A percentile compares a stretch with the other conserved stretches of the same genome.
Conservation (phyloP, 1,140 invertebrate species). For the Thereuonema tuberculata region DNA sequence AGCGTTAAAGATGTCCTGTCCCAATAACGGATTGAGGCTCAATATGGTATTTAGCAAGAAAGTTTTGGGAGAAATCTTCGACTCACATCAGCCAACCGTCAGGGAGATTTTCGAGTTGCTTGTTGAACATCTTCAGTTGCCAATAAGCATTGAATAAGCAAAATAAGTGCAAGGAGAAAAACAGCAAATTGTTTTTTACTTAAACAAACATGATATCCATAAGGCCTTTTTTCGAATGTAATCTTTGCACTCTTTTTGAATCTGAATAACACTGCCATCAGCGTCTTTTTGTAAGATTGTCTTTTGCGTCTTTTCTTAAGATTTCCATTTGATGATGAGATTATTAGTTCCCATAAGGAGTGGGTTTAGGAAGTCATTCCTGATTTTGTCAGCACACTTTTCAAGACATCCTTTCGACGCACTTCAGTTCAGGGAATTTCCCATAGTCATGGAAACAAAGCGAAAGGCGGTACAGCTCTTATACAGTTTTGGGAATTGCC, state of each 20-base stretch:
- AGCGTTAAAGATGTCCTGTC: not conserved
- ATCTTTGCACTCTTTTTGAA: not conserved
- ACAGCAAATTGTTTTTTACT: not conserved
- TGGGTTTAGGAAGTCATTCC: not conserved
- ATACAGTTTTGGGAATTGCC: not conserved
- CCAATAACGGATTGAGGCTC: not conserved
- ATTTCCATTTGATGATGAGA: not conserved
- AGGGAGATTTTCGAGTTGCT: not conserved
- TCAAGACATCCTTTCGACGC: too few relatives aligned
- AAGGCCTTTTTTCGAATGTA: not conserved
- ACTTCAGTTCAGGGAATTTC: not conserved
- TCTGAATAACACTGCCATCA: not conserved
- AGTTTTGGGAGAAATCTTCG: not conserved
- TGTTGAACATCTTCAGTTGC: too few relatives aligned
- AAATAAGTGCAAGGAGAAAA: not conserved
- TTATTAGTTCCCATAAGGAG: too few relatives aligned
- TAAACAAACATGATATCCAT: not conserved
- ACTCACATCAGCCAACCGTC: not conserved
- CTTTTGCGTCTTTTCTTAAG: not conserved
- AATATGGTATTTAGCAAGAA: not conserved
- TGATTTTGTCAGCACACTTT: not conserved
- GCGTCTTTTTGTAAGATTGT: too few relatives aligned
- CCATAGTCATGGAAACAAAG: not conserved
- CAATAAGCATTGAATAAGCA: not conserved
- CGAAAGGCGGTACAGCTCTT: not conserved